These are phyloP conservation scores for Meteorus sp. DNA, from an alignment of 1,140 invertebrate genomes.

Conservation along the genomic window DNA sequence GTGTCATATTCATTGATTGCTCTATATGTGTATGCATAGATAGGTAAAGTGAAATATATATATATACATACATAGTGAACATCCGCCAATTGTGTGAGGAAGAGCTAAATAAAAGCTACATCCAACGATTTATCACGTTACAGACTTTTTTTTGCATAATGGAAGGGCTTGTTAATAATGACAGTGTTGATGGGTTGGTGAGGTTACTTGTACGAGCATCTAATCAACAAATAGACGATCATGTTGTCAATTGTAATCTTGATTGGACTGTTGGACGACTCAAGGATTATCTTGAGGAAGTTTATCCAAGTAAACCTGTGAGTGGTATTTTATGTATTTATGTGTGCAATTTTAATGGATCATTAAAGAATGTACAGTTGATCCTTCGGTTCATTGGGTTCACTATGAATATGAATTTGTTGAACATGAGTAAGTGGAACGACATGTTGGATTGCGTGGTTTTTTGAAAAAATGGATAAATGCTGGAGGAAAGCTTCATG, in stretches of 20 bases:
- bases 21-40: no score
- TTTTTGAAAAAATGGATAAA: no score
- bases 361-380: no score
- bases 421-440: no score
- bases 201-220: constrained; percentile 84
- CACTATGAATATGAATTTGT: no score
- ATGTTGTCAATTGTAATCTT: constrained; percentile 77
- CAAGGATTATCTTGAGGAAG: constrained; percentile 79
- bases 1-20: no score
- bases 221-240: constrained; percentile 86
- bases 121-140: background rate
- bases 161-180: background rate
- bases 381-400: no score
- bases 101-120: background rate
- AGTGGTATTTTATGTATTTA: constrained; percentile 48
- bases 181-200: constrained; percentile 63
- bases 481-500: no score
- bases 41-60: no score
- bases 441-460: no score
- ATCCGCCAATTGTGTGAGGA: background rate
- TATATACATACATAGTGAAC: no score
- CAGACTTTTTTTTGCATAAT: background rate
- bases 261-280: constrained; percentile 84
- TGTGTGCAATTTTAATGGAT: background rate
- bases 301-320: constrained; percentile 90